phyloP scores from a whole-genome alignment of 2,113 vertebrate genomes.

The Phalacrocorax brasilianus region DNA sequence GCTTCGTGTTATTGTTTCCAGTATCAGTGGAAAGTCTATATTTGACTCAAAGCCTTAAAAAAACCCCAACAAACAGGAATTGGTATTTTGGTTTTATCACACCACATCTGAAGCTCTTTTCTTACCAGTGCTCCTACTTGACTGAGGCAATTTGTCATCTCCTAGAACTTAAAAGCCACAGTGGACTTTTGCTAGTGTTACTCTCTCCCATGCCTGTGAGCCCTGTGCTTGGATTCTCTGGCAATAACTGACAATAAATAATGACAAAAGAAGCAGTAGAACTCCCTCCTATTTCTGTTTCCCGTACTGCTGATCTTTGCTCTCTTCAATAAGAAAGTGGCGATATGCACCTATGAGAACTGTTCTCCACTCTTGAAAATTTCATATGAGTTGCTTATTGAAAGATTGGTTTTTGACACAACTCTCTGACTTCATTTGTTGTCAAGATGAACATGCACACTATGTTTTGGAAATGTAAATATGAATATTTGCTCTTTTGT shows the following conservation, averaged over 20 bases:
- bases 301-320: neutral
- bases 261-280: neutral
- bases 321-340: neutral
- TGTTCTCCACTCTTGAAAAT: neutral
- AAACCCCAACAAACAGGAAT: neutral
- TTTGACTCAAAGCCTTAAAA: neutral
- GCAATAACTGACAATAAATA: neutral
- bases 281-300: neutral
- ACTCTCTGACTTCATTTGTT: neutral
- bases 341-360: neutral
- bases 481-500: neutral
- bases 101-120: neutral
- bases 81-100: neutral
- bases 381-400: neutral
- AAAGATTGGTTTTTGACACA: slow-evolving; percentile 9
- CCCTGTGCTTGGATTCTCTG: neutral
- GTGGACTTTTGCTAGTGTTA: neutral
- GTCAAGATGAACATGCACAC: neutral
- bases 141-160: neutral
- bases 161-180: neutral
- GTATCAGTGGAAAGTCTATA: neutral
- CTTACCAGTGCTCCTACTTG: neutral
- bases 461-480: slow-evolving; percentile 5
- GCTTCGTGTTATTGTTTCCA: neutral
- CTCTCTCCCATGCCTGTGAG: neutral